Conservation (phyloP, 2,797 vertebrate genomes). For the Eupleurogrammus muticus region DNA sequence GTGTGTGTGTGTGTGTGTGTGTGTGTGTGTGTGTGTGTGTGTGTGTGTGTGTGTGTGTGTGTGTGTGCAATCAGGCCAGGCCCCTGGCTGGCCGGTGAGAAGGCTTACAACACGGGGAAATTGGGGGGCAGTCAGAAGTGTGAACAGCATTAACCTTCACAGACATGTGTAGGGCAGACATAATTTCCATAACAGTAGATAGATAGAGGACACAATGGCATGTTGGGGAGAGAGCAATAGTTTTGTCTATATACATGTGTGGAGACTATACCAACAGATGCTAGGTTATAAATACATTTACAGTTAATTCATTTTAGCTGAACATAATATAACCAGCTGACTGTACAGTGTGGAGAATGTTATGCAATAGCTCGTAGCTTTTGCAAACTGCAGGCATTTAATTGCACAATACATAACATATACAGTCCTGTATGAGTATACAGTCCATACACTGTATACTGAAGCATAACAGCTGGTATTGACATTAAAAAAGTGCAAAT, state of each 20-base stretch:
- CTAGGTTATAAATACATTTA: conserved; percentile 40
- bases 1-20: neutral
- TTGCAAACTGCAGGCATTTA: neutral
- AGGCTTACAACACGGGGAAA: conserved; percentile 71
- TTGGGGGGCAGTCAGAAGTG: conserved; percentile 78
- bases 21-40: conserved; percentile 3
- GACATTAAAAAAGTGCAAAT: conserved; percentile 9
- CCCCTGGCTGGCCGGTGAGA: conserved; percentile 62
- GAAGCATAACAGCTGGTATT: conserved; percentile 22
- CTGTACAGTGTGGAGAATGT: conserved; percentile 24
- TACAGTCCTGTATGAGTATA: no score
- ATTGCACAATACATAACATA: neutral
- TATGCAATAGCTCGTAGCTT: conserved; percentile 5
- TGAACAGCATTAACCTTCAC: conserved; percentile 80
- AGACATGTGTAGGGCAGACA: conserved; percentile 67
- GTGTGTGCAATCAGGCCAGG: conserved; percentile 51
- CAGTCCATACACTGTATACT: neutral
- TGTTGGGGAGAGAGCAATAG: conserved; percentile 18
- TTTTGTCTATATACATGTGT: conserved; percentile 37
- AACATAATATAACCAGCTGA: no score
- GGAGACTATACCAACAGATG: conserved; percentile 45
- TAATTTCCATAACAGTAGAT: conserved; percentile 64
- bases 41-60: neutral
- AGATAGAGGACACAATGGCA: conserved; percentile 33
- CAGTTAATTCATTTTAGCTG: conserved; percentile 37